These are phyloP conservation scores for Chiridota heheva DNA, from an alignment of 35 echinoderm and acorn worm species.

Conservation along the genomic window DNA sequence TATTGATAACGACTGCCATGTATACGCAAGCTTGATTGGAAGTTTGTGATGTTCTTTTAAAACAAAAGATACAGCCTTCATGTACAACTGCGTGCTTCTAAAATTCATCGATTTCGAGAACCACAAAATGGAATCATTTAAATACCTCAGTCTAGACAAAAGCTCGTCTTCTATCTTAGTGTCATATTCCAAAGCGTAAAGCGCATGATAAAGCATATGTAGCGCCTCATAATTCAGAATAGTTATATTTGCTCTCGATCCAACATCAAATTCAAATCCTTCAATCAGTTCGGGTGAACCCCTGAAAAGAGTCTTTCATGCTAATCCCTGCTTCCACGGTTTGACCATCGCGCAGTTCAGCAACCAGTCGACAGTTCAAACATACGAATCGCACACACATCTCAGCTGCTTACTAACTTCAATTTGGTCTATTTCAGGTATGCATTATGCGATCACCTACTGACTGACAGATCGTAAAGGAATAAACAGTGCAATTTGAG, in stretches of 20 bases:
- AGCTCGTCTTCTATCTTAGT: slow-evolving; percentile 25
- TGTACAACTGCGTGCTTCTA: slow-evolving; percentile 5
- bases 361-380: too few relatives aligned
- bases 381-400: too few relatives aligned
- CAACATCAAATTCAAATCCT: slow-evolving; percentile 32
- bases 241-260: slow-evolving; percentile 48
- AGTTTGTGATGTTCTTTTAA: neutral
- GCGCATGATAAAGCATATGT: slow-evolving; percentile 25
- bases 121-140: slow-evolving; percentile 71
- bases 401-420: too few relatives aligned
- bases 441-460: too few relatives aligned
- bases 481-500: too few relatives aligned
- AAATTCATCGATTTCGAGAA: slow-evolving; percentile 63
- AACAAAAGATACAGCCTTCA: slow-evolving; percentile 6
- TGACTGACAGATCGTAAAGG: too few relatives aligned
- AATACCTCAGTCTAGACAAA: slow-evolving; percentile 33
- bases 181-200: slow-evolving; percentile 37
- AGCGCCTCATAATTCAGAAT: slow-evolving; percentile 54
- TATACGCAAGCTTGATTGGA: slow-evolving; percentile 40
- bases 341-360: too few relatives aligned
- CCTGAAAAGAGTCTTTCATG: too few relatives aligned
- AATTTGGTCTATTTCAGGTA: too few relatives aligned
- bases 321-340: too few relatives aligned
- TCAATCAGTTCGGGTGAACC: too few relatives aligned
- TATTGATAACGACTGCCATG: slow-evolving; percentile 53